Evolutionary conservation across 2,888 invertebrate genomes (phyloP).

Genomic region (Clitarchus hookeri): DNA sequence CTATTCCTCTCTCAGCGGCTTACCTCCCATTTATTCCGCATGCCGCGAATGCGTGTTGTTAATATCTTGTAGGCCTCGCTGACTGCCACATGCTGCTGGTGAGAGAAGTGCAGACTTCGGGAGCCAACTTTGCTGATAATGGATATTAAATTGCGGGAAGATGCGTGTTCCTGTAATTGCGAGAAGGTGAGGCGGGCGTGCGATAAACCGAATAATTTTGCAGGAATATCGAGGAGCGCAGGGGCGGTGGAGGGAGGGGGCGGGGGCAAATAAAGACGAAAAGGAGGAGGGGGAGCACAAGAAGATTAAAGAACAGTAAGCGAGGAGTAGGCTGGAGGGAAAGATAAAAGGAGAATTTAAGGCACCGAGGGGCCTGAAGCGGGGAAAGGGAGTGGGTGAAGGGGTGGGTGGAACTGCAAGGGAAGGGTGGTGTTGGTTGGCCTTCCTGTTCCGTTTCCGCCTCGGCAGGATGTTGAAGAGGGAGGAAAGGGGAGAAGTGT

Average conservation of each 20-base stretch:
- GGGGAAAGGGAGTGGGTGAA: neutral
- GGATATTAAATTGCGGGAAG: neutral
- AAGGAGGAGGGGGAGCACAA: neutral
- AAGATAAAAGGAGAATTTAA: constrained; percentile 35
- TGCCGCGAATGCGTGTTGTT: too few relatives aligned
- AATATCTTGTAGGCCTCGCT: too few relatives aligned
- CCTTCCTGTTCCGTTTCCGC: neutral
- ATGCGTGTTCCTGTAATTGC: neutral
- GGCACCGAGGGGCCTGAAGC: neutral
- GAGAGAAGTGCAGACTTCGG: neutral
- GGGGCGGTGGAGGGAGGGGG: neutral
- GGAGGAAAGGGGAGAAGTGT: neutral
- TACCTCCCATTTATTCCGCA: too few relatives aligned
- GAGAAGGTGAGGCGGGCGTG: neutral
- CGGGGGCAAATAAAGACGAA: neutral
- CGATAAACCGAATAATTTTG: neutral
- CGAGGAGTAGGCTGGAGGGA: constrained; percentile 22
- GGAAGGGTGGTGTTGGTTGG: neutral
- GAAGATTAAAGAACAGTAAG: neutral
- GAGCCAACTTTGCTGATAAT: neutral
- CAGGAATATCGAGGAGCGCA: neutral
- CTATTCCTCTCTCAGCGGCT: too few relatives aligned
- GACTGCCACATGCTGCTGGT: too few relatives aligned
- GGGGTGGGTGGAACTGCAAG: too few relatives aligned
- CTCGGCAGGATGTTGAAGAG: neutral